Percentiles rank a stretch among this genome's conserved stretches.
Evolutionary conservation across 2,113 vertebrate species (phyloP).

Genomic region (Hemicordylus capensis): DNA sequence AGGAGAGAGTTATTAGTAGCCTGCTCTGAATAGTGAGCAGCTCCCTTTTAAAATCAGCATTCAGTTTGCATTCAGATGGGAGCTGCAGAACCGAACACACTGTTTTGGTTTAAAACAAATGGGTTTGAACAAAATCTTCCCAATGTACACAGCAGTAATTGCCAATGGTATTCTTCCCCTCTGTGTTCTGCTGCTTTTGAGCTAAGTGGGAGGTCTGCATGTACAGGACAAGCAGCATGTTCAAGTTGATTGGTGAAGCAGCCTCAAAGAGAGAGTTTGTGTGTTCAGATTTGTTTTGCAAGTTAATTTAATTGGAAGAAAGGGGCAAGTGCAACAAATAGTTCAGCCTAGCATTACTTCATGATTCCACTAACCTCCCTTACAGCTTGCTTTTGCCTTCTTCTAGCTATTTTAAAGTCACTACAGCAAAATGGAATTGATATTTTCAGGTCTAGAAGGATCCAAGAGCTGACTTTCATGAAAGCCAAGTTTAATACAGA

Average conservation of each 20-base stretch:
- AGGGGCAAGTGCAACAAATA: slow-evolving; percentile 12
- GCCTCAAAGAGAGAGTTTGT: not conserved
- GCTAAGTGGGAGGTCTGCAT: slow-evolving; percentile 12
- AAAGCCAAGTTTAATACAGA: not conserved
- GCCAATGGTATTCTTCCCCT: not conserved
- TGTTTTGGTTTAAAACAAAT: not conserved
- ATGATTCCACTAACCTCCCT: not conserved
- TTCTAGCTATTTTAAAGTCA: not conserved
- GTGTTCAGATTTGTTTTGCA: not conserved
- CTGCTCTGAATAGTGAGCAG: slow-evolving; percentile 9
- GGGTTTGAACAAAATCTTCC: slow-evolving; percentile 4
- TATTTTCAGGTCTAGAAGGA: not conserved
- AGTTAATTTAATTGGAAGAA: slow-evolving; percentile 17
- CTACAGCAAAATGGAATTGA: not conserved
- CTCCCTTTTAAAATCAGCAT: not conserved
- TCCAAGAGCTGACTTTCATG: not conserved
- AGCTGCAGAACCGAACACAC: not conserved
- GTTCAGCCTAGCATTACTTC: not conserved
- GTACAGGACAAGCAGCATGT: not conserved
- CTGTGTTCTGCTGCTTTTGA: slow-evolving; percentile 19
- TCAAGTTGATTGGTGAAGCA: slow-evolving; percentile 2
- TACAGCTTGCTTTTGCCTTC: not conserved
- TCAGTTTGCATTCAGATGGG: slow-evolving; percentile 1
- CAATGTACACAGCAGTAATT: not conserved
- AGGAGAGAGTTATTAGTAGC: not conserved